Conservation (phyloP, 2,888 invertebrate species). For the Oligia strigilis region DNA sequence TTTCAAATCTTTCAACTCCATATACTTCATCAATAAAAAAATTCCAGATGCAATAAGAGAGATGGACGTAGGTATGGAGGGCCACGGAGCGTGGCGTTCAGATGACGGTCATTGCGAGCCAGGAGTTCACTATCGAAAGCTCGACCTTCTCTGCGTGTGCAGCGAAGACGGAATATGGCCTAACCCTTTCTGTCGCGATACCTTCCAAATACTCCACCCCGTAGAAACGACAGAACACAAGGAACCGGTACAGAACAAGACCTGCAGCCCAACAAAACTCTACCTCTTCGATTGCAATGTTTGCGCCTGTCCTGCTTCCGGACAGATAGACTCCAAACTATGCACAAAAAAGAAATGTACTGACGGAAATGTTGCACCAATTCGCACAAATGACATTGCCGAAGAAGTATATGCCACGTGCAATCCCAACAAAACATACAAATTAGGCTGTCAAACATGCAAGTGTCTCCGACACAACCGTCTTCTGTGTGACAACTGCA, state of each 20-base stretch:
- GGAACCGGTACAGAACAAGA: slow-evolving; percentile 59
- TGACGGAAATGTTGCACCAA: slow-evolving; percentile 65
- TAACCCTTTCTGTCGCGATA: slow-evolving; percentile 82
- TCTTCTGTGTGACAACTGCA: slow-evolving; percentile 84
- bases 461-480: slow-evolving; percentile 86
- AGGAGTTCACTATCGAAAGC: slow-evolving; percentile 77
- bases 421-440: slow-evolving; percentile 80
- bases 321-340: slow-evolving; percentile 70
- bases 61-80: slow-evolving; percentile 84
- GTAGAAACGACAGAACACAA: slow-evolving; percentile 71
- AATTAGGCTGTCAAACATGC: slow-evolving; percentile 89
- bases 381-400: slow-evolving; percentile 46
- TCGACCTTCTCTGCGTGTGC: slow-evolving; percentile 79
- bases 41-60: slow-evolving; percentile 80
- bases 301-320: slow-evolving; percentile 79
- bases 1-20: not conserved
- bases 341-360: slow-evolving; percentile 79
- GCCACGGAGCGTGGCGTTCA: slow-evolving; percentile 82
- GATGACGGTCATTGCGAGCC: slow-evolving; percentile 74
- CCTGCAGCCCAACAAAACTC: slow-evolving; percentile 76
- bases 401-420: slow-evolving; percentile 83
- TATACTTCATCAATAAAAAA: not conserved
- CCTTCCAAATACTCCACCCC: slow-evolving; percentile 78
- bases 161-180: slow-evolving; percentile 84
- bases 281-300: slow-evolving; percentile 83